Evolutionary conservation across 2,797 vertebrate species (phyloP).

Genomic region (Enteromius fasciolatus): DNA sequence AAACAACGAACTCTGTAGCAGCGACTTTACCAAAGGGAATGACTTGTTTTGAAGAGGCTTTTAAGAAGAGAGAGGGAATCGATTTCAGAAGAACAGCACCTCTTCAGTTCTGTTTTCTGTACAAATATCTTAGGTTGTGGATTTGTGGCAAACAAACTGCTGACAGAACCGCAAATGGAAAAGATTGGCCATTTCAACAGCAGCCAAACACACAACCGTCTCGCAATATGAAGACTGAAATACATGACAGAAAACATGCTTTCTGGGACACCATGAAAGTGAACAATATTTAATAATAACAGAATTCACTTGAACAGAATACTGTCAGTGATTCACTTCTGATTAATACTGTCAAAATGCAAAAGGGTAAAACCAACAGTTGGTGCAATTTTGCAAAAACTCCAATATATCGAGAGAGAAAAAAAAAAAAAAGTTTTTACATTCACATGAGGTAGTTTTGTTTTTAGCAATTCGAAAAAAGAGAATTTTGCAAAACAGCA

Average conservation of each 20-base stretch:
- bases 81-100: conserved; percentile 35
- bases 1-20: conserved; percentile 45
- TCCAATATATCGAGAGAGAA: no score
- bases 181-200: conserved; percentile 26
- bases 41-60: conserved; percentile 49
- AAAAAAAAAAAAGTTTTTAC: no score
- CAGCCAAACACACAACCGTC: background rate
- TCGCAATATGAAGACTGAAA: background rate
- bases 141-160: conserved; percentile 45
- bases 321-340: background rate
- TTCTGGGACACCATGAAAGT: background rate
- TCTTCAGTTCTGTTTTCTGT: conserved; percentile 40
- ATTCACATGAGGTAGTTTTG: no score
- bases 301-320: background rate
- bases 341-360: background rate
- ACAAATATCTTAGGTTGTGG: conserved; percentile 37
- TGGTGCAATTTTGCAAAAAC: no score
- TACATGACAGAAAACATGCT: background rate
- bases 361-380: background rate
- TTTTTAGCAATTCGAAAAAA: no score
- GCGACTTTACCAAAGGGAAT: conserved; percentile 45
- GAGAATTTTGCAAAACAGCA: no score
- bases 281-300: background rate
- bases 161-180: conserved; percentile 31
- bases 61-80: conserved; percentile 50